Base-by-base conservation (phyloP, 2,113 vertebrate genomes). In the Danionella cerebrum region DNA sequence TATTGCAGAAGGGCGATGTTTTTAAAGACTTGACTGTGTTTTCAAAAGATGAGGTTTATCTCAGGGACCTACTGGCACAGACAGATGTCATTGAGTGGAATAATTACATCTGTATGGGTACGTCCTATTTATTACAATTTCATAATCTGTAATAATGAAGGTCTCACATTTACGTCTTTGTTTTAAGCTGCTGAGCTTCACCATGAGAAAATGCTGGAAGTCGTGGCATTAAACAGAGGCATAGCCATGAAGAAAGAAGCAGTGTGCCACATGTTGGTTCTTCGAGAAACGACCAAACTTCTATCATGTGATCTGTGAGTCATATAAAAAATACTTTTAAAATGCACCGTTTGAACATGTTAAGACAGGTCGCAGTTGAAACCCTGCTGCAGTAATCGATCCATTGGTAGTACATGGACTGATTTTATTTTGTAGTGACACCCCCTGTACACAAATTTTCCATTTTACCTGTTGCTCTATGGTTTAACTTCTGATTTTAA, bases 101-200 rank as follows among this genome's bases (percentile, higher is more conserved):
- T 35, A 50, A 64, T 4, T 72, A 29, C 51, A 5, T 81, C 24
- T 79, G 72, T 54, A 1, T 87, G 36, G 75, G 84, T 87, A 82
- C 76, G n/a, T n/a, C n/a, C n/a, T n/a, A n/a, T n/a, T n/a, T n/a
- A n/a, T n/a, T n/a, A n/a, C n/a, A n/a, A n/a, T n/a, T n/a, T n/a
- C n/a, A n/a, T n/a, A n/a, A n/a, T n/a, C n/a, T n/a, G n/a, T n/a
- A n/a, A n/a, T n/a, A n/a, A n/a, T 65, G 3, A 7, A 21, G 11
- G 25, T 31, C 33, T 33, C 27, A 19, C 38, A 16, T 58, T 27
- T 19, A 3, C 51, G 11, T n/a, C 18, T 1, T 41, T 31, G 1
- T 65, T 6, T 70, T 9, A 14, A 86, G 84, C 72, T 12, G 24
- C 38, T 18, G 50, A 54, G 41, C 10, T 64, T 60, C 13, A 13